These are phyloP conservation scores for Unio pictorum DNA, from an alignment of 2,888 invertebrate species.

Conservation along the genomic window DNA sequence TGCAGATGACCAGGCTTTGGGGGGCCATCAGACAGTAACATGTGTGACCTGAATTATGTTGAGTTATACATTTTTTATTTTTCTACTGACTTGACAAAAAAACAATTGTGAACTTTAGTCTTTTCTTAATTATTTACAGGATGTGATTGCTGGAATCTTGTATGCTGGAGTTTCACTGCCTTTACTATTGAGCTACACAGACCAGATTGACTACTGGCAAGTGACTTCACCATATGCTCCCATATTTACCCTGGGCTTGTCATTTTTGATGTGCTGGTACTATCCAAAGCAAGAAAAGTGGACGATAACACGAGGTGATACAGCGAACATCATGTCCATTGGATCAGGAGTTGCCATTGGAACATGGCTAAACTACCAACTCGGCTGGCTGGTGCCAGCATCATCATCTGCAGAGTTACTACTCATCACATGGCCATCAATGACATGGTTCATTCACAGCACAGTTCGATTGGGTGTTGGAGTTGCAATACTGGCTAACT, in stretches of 20 bases:
- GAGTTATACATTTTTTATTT: no score
- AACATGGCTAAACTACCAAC: conserved; percentile 87
- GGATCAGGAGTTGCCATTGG: conserved; percentile 81
- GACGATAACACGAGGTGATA: conserved; percentile 93
- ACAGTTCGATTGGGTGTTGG: conserved; percentile 80
- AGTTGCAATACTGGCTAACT: conserved; percentile 81
- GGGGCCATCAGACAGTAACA: no score
- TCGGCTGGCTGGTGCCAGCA: conserved; percentile 76
- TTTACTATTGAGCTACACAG: conserved; percentile 83
- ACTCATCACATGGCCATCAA: conserved; percentile 86
- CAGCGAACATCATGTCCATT: conserved; percentile 84
- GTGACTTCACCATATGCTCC: conserved; percentile 81
- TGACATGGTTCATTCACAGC: conserved; percentile 73
- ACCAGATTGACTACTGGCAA: conserved; percentile 81
- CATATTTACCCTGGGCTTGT: conserved; percentile 75
- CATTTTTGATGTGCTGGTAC: conserved; percentile 81
- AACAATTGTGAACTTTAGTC: not conserved
- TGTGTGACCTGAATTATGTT: no score
- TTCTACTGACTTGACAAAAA: no score
- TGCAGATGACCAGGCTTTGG: no score
- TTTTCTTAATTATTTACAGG: conserved; percentile 74
- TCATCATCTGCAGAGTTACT: conserved; percentile 75
- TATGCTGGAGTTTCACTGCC: conserved; percentile 81
- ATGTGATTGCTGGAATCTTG: conserved; percentile 84
- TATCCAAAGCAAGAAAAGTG: conserved; percentile 89